A percentile compares a stretch with the other conserved stretches of the same genome.
phyloP scores from a whole-genome alignment of 2,113 vertebrate species.

The Columbina picui region DNA sequence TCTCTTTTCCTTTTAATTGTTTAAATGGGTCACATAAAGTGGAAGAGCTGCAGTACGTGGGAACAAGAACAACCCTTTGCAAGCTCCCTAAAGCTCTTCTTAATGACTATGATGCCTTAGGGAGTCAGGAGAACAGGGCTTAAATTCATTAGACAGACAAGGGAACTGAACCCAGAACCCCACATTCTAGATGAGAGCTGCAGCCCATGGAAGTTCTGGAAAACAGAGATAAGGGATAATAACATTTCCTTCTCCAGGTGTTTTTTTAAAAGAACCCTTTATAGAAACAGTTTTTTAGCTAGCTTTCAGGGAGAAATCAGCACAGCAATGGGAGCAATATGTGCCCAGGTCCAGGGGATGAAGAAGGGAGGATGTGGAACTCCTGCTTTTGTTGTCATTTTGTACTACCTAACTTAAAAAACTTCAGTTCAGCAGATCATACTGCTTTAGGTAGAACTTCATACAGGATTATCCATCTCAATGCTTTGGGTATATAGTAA shows the following conservation, averaged over 20 bases:
- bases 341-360: not conserved
- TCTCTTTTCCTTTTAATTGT: not conserved
- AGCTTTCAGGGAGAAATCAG: not conserved
- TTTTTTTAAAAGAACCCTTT: not conserved
- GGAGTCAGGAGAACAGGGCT: not conserved
- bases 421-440: not conserved
- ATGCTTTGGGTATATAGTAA: not conserved
- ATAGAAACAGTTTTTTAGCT: not conserved
- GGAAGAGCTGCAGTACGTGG: not conserved
- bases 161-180: not conserved
- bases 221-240: not conserved
- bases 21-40: slow-evolving; percentile 7
- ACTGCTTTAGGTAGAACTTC: not conserved
- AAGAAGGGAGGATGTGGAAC: not conserved
- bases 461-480: not conserved
- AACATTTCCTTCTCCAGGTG: not conserved
- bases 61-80: not conserved
- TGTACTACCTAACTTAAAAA: not conserved
- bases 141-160: not conserved
- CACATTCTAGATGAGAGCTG: not conserved
- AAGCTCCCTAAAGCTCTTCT: not conserved
- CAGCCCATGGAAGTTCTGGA: not conserved
- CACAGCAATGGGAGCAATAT: not conserved
- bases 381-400: not conserved
- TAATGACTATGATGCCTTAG: not conserved